Base-by-base conservation (phyloP, 2,113 vertebrate species). In the Rhipidura dahli region DNA sequence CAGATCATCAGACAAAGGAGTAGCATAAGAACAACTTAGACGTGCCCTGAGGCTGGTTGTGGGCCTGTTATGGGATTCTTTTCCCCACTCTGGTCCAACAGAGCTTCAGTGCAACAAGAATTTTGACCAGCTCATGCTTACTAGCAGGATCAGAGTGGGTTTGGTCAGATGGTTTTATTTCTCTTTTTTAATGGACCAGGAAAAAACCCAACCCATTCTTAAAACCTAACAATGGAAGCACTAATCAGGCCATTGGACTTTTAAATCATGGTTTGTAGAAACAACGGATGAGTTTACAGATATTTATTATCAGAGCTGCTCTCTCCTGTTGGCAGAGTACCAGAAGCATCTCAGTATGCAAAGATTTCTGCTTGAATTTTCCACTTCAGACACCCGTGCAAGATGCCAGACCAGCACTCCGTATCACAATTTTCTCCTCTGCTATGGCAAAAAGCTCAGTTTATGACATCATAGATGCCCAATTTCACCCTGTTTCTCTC, bases 11-110 rank as follows among this genome's bases (percentile, higher is more conserved):
- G 47, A 35, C 5, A 42, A 37, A 35, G 11, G 11, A 90, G 9
- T 6, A 42, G 4, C 9, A 24, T 44, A 51, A 50, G 13, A 37
- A 22, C 6, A 50, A 8, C 10, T 76, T 4, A 45, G 13, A 23
- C 3, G 11, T 59, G 9, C 2, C 59, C 21, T 57, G 26, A 56
- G 50, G 11, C 8, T 47, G 8, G 9, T 71, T 37, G 28, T 2
- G 1, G 7, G 16, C 7, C 1, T 57, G 1, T 21, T 6, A 40
- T 20, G 3, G 23, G 2, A 39, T 16, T 31, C 6, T 3, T 56
- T 70, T 39, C 12, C 35, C 9, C 19, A 26, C 3, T 6, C 6
- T 75, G 5, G 2, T 27, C 7, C 22, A 80, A 35, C 3, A 69
- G 13, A 40, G 2, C 11, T 60, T 69, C 40, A 90, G 39, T n/a